phyloP scores from a whole-genome alignment of 1,140 invertebrate genomes.

The Anastatus disparis region DNA sequence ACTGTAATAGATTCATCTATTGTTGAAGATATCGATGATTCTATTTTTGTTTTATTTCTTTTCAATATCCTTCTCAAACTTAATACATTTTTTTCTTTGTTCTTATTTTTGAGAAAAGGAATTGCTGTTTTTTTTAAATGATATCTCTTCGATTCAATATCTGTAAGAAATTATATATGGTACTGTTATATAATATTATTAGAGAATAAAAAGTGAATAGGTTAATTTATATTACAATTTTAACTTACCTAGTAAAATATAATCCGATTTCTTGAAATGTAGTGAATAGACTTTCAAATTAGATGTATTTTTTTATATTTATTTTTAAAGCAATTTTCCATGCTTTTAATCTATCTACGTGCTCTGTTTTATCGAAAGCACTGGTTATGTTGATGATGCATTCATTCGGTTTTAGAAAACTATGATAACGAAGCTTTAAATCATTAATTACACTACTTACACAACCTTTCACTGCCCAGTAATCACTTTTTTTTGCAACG shows the following conservation, averaged over 20 bases:
- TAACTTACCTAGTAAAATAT: background rate
- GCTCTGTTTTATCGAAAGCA: background rate
- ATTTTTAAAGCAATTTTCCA: background rate
- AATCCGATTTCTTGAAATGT: background rate
- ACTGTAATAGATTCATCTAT: no score
- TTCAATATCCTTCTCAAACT: no score
- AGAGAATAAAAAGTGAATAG: background rate
- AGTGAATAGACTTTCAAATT: background rate
- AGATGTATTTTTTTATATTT: background rate
- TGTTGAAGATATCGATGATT: no score
- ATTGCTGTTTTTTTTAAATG: background rate
- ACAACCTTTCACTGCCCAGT: background rate
- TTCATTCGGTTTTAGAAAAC: background rate
- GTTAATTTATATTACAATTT: background rate
- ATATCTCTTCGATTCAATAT: background rate
- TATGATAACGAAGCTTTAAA: background rate
- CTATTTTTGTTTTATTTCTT: no score
- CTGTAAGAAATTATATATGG: no score
- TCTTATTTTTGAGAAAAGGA: background rate
- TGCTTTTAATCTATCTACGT: background rate
- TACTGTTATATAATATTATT: background rate
- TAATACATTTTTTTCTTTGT: no score
- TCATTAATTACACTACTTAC: background rate
- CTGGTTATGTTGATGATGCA: background rate
- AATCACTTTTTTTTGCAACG: no score